These are phyloP conservation scores for Agrochola macilenta DNA, from an alignment of 2,888 invertebrate genomes.

Conservation along the genomic window DNA sequence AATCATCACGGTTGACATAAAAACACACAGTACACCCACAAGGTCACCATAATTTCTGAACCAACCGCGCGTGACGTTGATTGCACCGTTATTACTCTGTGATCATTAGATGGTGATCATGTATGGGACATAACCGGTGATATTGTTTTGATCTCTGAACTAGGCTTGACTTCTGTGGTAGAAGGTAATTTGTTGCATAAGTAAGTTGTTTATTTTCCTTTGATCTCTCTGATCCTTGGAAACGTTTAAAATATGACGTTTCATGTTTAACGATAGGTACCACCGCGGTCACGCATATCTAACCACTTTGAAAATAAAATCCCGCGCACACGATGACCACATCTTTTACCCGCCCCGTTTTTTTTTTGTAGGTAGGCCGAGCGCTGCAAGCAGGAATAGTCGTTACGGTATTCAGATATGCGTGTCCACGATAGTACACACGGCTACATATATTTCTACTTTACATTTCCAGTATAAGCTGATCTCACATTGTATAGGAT, in stretches of 20 bases:
- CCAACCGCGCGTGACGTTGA: slow-evolving; percentile 51
- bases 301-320: too few species aligned
- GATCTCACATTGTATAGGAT: too few species aligned
- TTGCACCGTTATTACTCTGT: slow-evolving; percentile 31
- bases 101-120: slow-evolving; percentile 30
- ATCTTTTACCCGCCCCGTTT: too few species aligned
- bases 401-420: too few species aligned
- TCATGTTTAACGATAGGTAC: background rate
- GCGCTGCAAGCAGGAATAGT: too few species aligned
- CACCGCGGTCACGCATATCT: too few species aligned
- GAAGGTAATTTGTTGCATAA: slow-evolving; percentile 2
- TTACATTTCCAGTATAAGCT: too few species aligned
- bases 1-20: slow-evolving; percentile 45
- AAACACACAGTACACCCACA: slow-evolving; percentile 28
- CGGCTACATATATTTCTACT: too few species aligned
- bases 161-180: slow-evolving; percentile 11
- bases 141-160: slow-evolving; percentile 56
- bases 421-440: too few species aligned
- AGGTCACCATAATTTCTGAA: slow-evolving; percentile 39
- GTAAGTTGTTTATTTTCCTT: slow-evolving; percentile 1
- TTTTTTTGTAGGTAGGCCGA: too few species aligned
- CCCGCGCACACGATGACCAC: too few species aligned
- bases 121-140: background rate
- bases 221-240: background rate
- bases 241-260: background rate